Evolutionary conservation across 2,888 invertebrate genomes (phyloP).

Genomic region (Criorhina ranunculi): DNA sequence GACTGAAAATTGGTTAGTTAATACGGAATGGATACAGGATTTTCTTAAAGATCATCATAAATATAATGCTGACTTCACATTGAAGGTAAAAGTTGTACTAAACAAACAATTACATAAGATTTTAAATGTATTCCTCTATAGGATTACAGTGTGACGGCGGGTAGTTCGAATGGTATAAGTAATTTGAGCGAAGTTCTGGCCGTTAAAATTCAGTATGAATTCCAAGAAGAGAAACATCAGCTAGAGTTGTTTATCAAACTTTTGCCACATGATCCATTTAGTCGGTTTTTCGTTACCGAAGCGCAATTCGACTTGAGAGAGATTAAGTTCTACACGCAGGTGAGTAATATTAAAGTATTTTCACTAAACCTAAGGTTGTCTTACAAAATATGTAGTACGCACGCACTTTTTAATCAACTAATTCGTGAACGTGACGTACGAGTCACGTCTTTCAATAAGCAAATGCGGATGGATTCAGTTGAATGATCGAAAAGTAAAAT

Average conservation of each 20-base stretch:
- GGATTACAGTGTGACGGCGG: slow-evolving; percentile 86
- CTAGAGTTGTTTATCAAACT: slow-evolving; percentile 89
- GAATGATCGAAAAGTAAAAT: too few relatives aligned
- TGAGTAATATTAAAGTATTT: slow-evolving; percentile 81
- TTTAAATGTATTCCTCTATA: slow-evolving; percentile 20
- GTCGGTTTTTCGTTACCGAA: slow-evolving; percentile 91
- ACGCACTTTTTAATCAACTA: too few relatives aligned
- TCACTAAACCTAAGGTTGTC: too few relatives aligned
- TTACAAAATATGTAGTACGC: too few relatives aligned
- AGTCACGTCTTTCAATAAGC: too few relatives aligned
- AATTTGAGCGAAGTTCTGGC: slow-evolving; percentile 91
- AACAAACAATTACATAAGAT: background rate
- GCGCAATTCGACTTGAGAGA: slow-evolving; percentile 93
- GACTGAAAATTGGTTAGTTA: slow-evolving; percentile 79
- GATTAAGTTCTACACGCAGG: slow-evolving; percentile 92
- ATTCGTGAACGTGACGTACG: too few relatives aligned
- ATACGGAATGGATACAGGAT: slow-evolving; percentile 79
- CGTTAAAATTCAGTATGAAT: slow-evolving; percentile 89
- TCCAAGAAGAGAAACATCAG: slow-evolving; percentile 81
- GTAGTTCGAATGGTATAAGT: slow-evolving; percentile 89
- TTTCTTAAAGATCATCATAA: slow-evolving; percentile 78
- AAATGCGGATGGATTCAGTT: too few relatives aligned
- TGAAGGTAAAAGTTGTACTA: slow-evolving; percentile 75
- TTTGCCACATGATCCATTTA: slow-evolving; percentile 91
- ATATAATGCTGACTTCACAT: slow-evolving; percentile 78